A percentile compares a stretch with the other conserved stretches of the same genome.
These are phyloP conservation scores for Cerceris ruficornis DNA, from an alignment of 2,888 invertebrate species.

Conservation along the genomic window DNA sequence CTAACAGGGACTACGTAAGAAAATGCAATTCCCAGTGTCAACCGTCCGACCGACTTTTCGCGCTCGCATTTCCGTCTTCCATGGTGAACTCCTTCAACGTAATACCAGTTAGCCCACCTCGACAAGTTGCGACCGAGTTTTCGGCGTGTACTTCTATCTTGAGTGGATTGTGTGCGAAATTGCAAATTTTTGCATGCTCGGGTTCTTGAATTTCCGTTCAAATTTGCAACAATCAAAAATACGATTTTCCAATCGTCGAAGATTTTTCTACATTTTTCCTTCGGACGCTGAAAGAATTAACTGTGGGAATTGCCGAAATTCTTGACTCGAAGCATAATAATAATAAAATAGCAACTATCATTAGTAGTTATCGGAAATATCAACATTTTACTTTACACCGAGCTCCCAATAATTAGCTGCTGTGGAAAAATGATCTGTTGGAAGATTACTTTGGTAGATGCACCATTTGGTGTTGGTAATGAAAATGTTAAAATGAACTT, in stretches of 20 bases:
- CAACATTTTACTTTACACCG: no score
- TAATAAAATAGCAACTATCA: no score
- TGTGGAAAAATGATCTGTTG: no score
- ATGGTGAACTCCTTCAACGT: neutral
- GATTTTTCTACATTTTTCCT: neutral
- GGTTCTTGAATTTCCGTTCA: neutral
- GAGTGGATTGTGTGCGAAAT: neutral
- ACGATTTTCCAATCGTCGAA: no score
- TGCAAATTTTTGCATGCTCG: neutral
- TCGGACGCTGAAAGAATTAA: neutral
- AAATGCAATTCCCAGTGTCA: constrained; percentile 42
- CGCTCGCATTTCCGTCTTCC: constrained; percentile 3
- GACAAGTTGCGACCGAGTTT: constrained; percentile 2
- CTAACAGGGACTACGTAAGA: constrained; percentile 29
- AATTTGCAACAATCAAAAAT: neutral
- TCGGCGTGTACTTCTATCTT: neutral
- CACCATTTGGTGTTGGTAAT: no score
- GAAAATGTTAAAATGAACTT: no score
- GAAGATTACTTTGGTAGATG: no score
- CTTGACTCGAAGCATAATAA: no score
- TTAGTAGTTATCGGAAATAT: no score
- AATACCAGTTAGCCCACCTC: neutral
- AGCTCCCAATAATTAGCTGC: no score
- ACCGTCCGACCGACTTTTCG: constrained; percentile 31
- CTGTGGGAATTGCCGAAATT: no score